Evolutionary conservation across 2,888 invertebrate genomes (phyloP), one percentile per base, ranked within the genome.

Genomic region (Leptopterna dolabrata): DNA sequence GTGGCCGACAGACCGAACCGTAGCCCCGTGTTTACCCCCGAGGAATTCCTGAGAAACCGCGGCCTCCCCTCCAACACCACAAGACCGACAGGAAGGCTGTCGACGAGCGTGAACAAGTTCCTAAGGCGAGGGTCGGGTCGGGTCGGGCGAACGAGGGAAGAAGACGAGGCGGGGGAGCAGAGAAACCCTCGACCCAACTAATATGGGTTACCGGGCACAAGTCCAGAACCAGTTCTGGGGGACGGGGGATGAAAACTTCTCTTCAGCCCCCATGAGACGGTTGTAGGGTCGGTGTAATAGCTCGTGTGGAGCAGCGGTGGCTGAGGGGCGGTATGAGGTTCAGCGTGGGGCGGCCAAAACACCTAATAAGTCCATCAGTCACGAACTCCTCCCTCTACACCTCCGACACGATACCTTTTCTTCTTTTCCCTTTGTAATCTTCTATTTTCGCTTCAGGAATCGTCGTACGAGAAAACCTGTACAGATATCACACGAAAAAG

Each of bases 321-420:
- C 36, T 19, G 63, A 24, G 4, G 24, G 63, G n/a, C n/a, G 63
- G 19, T 24, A 63, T 3, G 63, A 24, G 63, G 63, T 24, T 63
- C 63, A 36, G 73, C 73, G 73, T 73, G 73, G 36, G 14, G 36
- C 19, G 73, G 73, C 73, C 73, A 73, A 73, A 73, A 73, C 73
- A 73, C 73, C 73, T 73, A 73, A 73, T 73, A 73, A 73, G 73
- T 73, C 73, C 73, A 73, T 73, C 73, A 73, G 73, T 73, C 73
- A 73, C 73, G 73, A 30, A 73, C 73, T 73, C 73, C 73, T 30
- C 30, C 73, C 30, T 29, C 73, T 19, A 9, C 73, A 73, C 29
- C 73, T 36, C 73, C 24, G 19, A 55, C 55, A 55, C 63, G 63
- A 63, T 63, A 24, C 55, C 63, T 63, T 63, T 24, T 24, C 63